These are phyloP conservation scores for Heliopora coerulea DNA, from an alignment of 92 coral and sea anemone genomes.

Conservation along the genomic window DNA sequence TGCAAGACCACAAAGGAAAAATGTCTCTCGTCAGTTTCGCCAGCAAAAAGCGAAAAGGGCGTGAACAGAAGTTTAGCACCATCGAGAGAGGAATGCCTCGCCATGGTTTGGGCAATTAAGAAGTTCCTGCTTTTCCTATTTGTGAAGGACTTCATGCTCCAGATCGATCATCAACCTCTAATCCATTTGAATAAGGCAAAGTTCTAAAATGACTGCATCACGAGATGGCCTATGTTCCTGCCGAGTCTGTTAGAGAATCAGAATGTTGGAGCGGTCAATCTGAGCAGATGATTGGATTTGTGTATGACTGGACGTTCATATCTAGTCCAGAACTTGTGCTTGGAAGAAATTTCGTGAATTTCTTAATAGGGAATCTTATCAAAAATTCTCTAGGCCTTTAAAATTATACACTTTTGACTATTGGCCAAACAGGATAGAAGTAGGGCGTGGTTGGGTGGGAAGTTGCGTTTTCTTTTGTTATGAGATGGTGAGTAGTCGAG, in stretches of 20 bases:
- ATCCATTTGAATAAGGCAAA: slow-evolving; percentile 7
- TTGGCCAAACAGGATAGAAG: too few species aligned
- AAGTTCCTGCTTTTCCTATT: slow-evolving; percentile 1
- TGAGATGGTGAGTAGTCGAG: too few species aligned
- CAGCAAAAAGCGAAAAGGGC: background rate
- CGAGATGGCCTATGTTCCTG: slow-evolving; percentile 34
- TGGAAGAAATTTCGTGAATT: too few species aligned
- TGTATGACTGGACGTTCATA: too few species aligned
- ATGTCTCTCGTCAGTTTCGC: background rate
- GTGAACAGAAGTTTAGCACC: slow-evolving; percentile 9
- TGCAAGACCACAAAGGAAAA: background rate
- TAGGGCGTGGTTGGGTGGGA: too few species aligned
- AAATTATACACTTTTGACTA: too few species aligned
- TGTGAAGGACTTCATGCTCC: slow-evolving; percentile 3
- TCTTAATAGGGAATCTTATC: too few species aligned
- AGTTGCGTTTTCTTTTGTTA: too few species aligned
- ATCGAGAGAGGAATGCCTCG: slow-evolving; percentile 33
- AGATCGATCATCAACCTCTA: slow-evolving; percentile 26
- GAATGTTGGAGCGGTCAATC: background rate
- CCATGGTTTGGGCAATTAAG: slow-evolving; percentile 11
- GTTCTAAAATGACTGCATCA: slow-evolving; percentile 9
- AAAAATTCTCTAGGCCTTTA: too few species aligned
- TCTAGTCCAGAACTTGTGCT: too few species aligned
- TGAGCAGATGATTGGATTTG: too few species aligned
- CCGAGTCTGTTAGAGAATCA: background rate